Base-by-base conservation (phyloP, 2,888 invertebrate genomes). In the Lycophotia porphyrea region DNA sequence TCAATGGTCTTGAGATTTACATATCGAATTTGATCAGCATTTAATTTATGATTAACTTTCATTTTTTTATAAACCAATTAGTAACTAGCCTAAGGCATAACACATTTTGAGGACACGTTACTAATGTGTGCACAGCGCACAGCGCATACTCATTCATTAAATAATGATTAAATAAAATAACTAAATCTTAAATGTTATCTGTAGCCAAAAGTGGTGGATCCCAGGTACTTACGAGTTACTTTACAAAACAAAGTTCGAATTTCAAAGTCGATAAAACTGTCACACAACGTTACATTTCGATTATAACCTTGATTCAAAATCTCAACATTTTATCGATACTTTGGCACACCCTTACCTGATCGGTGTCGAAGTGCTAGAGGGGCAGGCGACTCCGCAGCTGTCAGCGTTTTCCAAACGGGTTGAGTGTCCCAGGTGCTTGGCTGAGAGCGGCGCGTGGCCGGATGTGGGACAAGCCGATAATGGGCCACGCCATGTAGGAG, bases 391-490 rank as follows among this genome's bases (percentile, higher is more conserved):
- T 21, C 47, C 71, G 82, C 87, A 88, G 90, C 88, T 91, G 95
- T 95, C 95, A 95, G 95, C 95, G 92, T 91, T 95, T 95, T 93
- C 90, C 91, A 94, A 95, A 94, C 94, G 95, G 95, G 95, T 94
- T 95, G 94, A 93, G 93, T 86, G 87, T 85, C 87, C 82, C 93
- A 92, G 93, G 93, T 93, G 93, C 93, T 93, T 92, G 89, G 87
- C 87, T 83, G 82, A 81, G 84, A 88, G 88, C 84, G 83, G 78
- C 80, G 80, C 86, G 84, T 71, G 86, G 71, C 69, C 70, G 61
- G 74, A 85, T 85, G 71, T 85, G 74, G 85, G 85, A 34, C 83
- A 74, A 85, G 55, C 60, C 71, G 85, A 82, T 83, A 83, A 83
- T 82, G 73, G 82, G 70, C 71, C 70, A 58, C 64, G 58, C 31